Base-by-base conservation (phyloP, 2,113 vertebrate species). In the Pygoscelis adeliae region DNA sequence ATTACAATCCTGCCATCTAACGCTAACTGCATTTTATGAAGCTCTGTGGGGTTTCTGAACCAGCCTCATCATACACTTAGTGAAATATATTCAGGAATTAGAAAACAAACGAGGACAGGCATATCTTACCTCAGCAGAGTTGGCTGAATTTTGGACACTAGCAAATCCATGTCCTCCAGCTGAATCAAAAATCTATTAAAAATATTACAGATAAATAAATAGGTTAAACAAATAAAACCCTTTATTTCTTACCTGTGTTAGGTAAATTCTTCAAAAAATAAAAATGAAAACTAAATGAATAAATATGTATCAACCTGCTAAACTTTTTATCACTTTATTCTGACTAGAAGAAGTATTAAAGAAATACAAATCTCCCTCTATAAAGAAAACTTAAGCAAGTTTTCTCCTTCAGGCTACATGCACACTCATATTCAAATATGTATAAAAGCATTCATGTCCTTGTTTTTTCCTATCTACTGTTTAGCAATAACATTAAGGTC, bases 131-230 rank as follows among this genome's bases (percentile, higher is more conserved):
- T 99, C 98, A 91, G 97, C 92, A 94, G 98, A 98, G 96, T 96
- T 98, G 85, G 81, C 95, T 85, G 97, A 97, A 90, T 96, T 98
- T 36, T 97, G 97, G 70, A 96, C 36, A 15, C 98, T 95, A 59
- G 97, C 66, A 97, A 98, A 58, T 94, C 95, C 96, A 97, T 98
- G 97, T 95, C 98, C 98, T 93, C 97, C 97, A 56, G 98, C 94
- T 47, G 98, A 97, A 92, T 99, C 99, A 97, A 99, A 99, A 97
- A 99, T 97, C 99, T 99, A 97, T 95, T 65, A 71, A 96, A 89
- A 86, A 90, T 26, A 62, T 92, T 29, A 47, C 14, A 85, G 30
- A 65, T 38, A 92, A 95, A 80, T 80, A 69, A 84, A 42, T 22
- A 71, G 34, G 17, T 79, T 49, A 73, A 87, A 80, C 17, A 67